phyloP scores from a whole-genome alignment of 2,113 vertebrate genomes.

The Galemys pyrenaicus region DNA sequence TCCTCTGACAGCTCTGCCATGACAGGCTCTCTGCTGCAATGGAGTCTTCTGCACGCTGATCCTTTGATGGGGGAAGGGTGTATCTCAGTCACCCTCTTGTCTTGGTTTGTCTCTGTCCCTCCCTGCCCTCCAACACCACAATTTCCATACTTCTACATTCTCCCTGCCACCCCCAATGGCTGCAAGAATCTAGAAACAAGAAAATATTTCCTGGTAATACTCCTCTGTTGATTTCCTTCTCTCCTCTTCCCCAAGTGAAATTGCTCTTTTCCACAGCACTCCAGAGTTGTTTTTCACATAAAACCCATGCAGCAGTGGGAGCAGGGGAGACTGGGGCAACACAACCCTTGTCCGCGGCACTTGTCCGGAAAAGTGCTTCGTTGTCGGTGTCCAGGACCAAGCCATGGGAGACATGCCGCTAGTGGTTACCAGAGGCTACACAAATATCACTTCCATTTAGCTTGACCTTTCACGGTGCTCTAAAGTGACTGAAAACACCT shows the following conservation, averaged over 20 bases:
- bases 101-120: neutral
- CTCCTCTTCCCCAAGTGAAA: neutral
- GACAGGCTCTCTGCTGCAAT: neutral
- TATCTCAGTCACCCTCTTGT: neutral
- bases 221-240: neutral
- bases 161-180: neutral
- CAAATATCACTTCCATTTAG: constrained; percentile 58
- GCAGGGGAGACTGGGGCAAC: too few species aligned
- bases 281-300: neutral
- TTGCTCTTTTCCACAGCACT: neutral
- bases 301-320: neutral
- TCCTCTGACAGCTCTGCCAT: neutral
- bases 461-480: constrained; percentile 65
- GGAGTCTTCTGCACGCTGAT: neutral
- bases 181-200: neutral
- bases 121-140: neutral
- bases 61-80: neutral
- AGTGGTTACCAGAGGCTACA: constrained; percentile 51
- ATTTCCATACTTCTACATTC: neutral
- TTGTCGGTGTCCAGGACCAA: neutral
- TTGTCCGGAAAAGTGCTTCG: neutral
- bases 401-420: constrained; percentile 36
- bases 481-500: constrained; percentile 64
- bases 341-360: neutral
- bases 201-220: neutral